Percentiles rank a stretch among this genome's conserved stretches.
phyloP scores from a whole-genome alignment of 2,797 vertebrate species.

The Melanotaenia nigrans region DNA sequence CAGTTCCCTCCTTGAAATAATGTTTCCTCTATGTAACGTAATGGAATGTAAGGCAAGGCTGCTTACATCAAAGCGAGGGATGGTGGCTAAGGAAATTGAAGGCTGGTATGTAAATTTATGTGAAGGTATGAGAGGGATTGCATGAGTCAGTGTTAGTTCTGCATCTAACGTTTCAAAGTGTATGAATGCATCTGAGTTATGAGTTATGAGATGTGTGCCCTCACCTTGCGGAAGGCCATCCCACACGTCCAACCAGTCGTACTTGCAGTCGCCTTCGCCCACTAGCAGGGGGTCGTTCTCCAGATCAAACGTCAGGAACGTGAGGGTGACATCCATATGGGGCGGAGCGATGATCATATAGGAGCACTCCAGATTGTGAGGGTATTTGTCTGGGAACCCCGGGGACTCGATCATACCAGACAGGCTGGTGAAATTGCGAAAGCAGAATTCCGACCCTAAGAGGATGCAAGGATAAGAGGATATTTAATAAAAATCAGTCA shows the following conservation, averaged over 20 bases:
- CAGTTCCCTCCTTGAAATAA: conserved; percentile 62
- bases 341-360: conserved; percentile 95
- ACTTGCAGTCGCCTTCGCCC: conserved; percentile 96
- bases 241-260: conserved; percentile 99
- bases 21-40: conserved; percentile 62
- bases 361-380: conserved; percentile 94
- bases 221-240: conserved; percentile 94
- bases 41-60: conserved; percentile 53
- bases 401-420: conserved; percentile 95
- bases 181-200: conserved; percentile 12
- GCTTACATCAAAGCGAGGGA: conserved; percentile 67
- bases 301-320: conserved; percentile 94
- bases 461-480: conserved; percentile 33
- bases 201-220: background rate
- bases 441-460: conserved; percentile 95
- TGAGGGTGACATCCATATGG: conserved; percentile 93
- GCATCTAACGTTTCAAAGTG: conserved; percentile 15
- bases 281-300: conserved; percentile 95
- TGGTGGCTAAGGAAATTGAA: conserved; percentile 58
- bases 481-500: conserved; percentile 46
- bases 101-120: conserved; percentile 41
- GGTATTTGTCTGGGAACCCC: conserved; percentile 96
- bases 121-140: conserved; percentile 19
- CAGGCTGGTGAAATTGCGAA: conserved; percentile 92
- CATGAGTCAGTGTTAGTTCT: conserved; percentile 14